phyloP scores from a whole-genome alignment of 2,113 vertebrate species.

The Taxidea taxus region DNA sequence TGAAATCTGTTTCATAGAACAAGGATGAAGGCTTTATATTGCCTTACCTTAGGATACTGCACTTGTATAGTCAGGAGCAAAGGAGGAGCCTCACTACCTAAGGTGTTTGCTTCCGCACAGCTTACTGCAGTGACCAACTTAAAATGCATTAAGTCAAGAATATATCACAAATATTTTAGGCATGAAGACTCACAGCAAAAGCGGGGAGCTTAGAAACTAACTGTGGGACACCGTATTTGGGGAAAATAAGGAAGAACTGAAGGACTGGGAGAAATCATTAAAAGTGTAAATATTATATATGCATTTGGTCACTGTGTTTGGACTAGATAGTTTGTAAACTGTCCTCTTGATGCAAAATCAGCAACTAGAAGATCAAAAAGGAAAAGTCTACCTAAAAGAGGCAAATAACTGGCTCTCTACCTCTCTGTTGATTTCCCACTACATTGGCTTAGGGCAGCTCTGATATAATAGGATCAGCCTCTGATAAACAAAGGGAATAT shows the following conservation, averaged over 20 bases:
- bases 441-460: background rate
- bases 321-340: background rate
- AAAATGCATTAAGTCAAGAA: background rate
- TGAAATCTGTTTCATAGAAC: background rate
- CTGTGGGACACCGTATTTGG: background rate
- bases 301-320: background rate
- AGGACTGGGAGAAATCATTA: background rate
- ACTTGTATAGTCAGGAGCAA: background rate
- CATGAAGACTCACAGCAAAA: background rate
- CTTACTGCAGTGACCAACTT: background rate
- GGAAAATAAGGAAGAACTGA: background rate
- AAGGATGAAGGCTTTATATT: background rate
- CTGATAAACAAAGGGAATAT: background rate
- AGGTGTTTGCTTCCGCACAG: background rate
- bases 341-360: background rate
- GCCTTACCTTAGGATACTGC: background rate
- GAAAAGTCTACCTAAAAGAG: background rate
- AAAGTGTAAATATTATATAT: slow-evolving; percentile 42
- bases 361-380: background rate
- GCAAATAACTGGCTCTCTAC: background rate
- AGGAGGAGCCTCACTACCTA: background rate
- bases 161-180: background rate
- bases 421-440: background rate
- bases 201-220: background rate
- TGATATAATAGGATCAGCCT: background rate